A percentile compares a stretch with the other conserved stretches of the same genome.
phyloP scores from a whole-genome alignment of 2,888 invertebrate species.

The Selenia dentaria region DNA sequence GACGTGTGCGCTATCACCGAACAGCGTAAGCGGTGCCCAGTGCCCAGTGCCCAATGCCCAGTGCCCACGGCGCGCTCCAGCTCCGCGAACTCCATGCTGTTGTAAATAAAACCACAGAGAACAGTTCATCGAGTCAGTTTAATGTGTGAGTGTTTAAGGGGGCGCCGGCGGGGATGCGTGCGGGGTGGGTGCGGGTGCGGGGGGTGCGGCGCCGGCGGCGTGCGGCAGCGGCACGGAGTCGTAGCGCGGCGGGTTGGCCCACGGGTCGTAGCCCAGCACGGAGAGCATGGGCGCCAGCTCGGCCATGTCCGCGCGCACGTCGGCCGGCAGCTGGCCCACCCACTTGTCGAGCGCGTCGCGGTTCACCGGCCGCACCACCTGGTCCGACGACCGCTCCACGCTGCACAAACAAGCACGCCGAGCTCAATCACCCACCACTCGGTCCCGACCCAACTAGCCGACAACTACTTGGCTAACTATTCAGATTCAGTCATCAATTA shows the following conservation, averaged over 20 bases:
- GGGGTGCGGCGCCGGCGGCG: slow-evolving; percentile 34
- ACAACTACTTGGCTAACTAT: too few species aligned
- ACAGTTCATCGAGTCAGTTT: slow-evolving; percentile 15
- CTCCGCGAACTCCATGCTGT: too few species aligned
- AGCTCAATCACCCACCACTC: too few species aligned
- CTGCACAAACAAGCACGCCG: too few species aligned
- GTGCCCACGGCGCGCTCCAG: too few species aligned
- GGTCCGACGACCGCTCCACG: slow-evolving; percentile 98
- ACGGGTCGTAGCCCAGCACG: slow-evolving; percentile 97
- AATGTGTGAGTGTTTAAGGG: neutral
- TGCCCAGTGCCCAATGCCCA: too few species aligned
- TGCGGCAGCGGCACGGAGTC: slow-evolving; percentile 84
- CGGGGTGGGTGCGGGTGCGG: slow-evolving; percentile 25
- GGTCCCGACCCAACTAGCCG: too few species aligned
- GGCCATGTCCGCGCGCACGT: slow-evolving; percentile 96
- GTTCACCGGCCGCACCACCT: slow-evolving; percentile 99
- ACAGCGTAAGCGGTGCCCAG: too few species aligned
- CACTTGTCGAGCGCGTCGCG: slow-evolving; percentile 97
- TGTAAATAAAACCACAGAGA: too few species aligned
- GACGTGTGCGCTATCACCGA: too few species aligned
- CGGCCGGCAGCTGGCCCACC: slow-evolving; percentile 95
- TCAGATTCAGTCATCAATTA: too few species aligned
- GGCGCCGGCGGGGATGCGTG: slow-evolving; percentile 8
- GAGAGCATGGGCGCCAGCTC: slow-evolving; percentile 97
- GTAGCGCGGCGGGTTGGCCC: slow-evolving; percentile 98